Conservation (phyloP, 1,140 invertebrate genomes). For the Lordiphosa mommai region DNA sequence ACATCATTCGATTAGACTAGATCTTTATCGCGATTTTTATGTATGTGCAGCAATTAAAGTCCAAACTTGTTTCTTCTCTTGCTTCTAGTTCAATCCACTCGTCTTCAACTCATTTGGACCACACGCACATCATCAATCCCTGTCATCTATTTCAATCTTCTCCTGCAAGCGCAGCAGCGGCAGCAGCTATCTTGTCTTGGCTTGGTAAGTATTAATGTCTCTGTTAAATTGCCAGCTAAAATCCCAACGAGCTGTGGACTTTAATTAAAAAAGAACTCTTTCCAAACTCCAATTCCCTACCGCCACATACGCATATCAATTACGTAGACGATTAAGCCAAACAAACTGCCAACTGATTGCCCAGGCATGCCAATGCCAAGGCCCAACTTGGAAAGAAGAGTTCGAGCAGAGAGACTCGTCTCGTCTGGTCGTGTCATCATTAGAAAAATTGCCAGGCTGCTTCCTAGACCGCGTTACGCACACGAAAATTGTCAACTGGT, state of each 20-base stretch:
- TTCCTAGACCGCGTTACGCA: constrained; percentile 57
- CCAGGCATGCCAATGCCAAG: constrained; percentile 53
- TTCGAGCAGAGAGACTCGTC: constrained; percentile 1
- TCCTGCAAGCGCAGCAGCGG: neutral
- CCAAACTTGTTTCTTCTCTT: neutral
- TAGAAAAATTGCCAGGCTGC: constrained; percentile 54
- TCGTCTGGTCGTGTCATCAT: constrained; percentile 52
- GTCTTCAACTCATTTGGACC: constrained; percentile 11
- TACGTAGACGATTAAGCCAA: constrained; percentile 72
- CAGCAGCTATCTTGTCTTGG: neutral
- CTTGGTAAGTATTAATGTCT: constrained; percentile 58
- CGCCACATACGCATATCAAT: constrained; percentile 59
- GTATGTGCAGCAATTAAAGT: no score
- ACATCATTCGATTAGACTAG: neutral
- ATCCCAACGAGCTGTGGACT: constrained; percentile 47
- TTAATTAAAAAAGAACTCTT: constrained; percentile 64
- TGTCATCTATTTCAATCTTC: constrained; percentile 39
- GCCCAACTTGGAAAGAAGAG: constrained; percentile 26
- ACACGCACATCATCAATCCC: constrained; percentile 50
- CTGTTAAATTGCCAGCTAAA: constrained; percentile 58
- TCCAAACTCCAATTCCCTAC: neutral
- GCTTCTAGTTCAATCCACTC: neutral
- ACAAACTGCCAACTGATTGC: constrained; percentile 75
- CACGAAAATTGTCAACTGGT: constrained; percentile 71
- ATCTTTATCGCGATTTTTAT: no score